Evolutionary conservation across 2,113 vertebrate genomes (phyloP).

Genomic region (Erythrolamprus reginae): DNA sequence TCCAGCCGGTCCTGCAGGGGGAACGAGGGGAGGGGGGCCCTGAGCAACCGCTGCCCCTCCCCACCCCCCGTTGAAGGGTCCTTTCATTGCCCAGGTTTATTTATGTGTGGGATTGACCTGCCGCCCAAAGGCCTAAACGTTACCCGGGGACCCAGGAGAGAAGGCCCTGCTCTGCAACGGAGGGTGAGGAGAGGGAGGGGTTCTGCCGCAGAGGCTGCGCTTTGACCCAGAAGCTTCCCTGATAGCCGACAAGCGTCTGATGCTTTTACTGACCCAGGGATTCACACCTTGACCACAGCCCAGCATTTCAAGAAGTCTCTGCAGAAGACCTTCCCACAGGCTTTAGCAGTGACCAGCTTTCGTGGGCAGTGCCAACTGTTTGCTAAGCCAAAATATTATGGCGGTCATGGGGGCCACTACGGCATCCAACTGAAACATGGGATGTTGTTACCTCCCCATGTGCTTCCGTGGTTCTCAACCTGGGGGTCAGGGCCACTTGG

Average conservation of each 20-base stretch:
- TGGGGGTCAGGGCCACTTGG: no score
- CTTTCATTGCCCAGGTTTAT: no score
- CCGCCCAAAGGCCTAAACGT: no score
- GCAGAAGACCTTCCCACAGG: neutral
- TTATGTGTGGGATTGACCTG: no score
- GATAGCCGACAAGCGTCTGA: neutral
- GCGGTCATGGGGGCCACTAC: no score
- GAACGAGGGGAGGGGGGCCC: neutral
- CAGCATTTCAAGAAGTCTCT: neutral
- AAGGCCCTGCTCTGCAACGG: neutral
- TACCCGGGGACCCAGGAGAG: neutral
- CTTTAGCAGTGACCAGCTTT: no score
- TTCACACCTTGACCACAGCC: neutral
- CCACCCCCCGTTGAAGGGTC: no score
- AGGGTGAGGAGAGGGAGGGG: neutral
- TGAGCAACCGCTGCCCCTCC: fast-evolving
- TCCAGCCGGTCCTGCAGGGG: conserved; percentile 88
- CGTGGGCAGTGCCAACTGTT: no score
- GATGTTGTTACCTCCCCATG: no score
- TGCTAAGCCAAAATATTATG: no score
- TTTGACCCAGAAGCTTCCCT: neutral
- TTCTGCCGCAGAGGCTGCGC: fast-evolving
- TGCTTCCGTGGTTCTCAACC: no score
- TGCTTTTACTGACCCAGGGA: neutral
- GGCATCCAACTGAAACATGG: no score